Evolutionary conservation across 2,113 vertebrate genomes (phyloP).

Genomic region (Spea multiplicata): DNA sequence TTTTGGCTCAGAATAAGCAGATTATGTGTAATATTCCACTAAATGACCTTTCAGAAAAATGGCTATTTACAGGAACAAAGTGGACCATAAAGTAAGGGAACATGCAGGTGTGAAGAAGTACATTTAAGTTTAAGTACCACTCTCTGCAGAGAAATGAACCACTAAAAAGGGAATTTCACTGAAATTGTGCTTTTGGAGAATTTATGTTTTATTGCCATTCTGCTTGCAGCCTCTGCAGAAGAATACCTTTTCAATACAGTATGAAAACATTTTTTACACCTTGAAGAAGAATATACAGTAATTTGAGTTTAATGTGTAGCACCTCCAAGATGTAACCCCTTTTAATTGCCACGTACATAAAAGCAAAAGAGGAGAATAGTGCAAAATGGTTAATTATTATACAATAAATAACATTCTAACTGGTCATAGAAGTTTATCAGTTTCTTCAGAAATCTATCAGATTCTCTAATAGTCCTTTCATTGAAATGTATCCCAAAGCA

Average conservation of each 20-base stretch:
- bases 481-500: too few relatives aligned
- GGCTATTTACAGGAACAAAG: slow-evolving; percentile 13
- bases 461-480: too few relatives aligned
- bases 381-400: too few relatives aligned
- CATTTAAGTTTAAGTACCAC: slow-evolving; percentile 21
- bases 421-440: too few relatives aligned
- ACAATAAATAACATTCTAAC: too few relatives aligned
- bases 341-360: too few relatives aligned
- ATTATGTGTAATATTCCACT: slow-evolving; percentile 10
- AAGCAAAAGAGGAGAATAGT: too few relatives aligned
- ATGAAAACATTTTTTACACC: too few relatives aligned
- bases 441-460: too few relatives aligned
- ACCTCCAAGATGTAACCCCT: too few relatives aligned
- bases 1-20: slow-evolving; percentile 5
- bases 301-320: too few relatives aligned
- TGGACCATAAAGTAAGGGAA: slow-evolving; percentile 2
- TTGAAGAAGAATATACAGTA: too few relatives aligned
- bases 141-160: not conserved
- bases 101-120: not conserved
- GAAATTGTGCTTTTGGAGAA: slow-evolving; percentile 17
- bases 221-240: not conserved
- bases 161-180: not conserved
- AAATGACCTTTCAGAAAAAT: slow-evolving; percentile 15
- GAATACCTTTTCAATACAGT: not conserved
- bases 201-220: slow-evolving; percentile 1